Conservation (phyloP, 1,140 invertebrate genomes). For the Leucophenga varia region DNA sequence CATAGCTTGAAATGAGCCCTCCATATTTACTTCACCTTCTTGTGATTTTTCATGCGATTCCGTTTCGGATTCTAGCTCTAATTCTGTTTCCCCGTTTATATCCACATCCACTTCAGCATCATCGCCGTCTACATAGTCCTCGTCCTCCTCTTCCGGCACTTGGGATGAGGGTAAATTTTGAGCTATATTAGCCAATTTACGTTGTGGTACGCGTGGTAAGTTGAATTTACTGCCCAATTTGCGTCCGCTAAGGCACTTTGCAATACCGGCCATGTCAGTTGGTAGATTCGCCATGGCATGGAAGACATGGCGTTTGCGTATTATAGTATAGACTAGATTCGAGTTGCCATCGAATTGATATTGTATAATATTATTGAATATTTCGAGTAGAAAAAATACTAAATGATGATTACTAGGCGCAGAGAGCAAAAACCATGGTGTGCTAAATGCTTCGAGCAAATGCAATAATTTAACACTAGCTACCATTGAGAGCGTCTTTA, state of each 20-base stretch:
- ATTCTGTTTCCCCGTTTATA: constrained; percentile 20
- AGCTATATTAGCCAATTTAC: constrained; percentile 14
- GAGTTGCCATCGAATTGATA: constrained; percentile 99
- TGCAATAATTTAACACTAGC: constrained; percentile 96
- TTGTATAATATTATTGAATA: constrained; percentile 99
- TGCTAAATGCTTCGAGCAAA: constrained; percentile 96
- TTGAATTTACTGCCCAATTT: constrained; percentile 58
- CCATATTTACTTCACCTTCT: constrained; percentile 69
- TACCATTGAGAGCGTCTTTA: constrained; percentile 99
- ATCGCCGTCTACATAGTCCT: constrained; percentile 23
- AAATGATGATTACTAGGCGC: constrained; percentile 96
- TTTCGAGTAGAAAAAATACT: constrained; percentile 97
- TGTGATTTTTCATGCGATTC: constrained; percentile 42
- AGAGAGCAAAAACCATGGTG: constrained; percentile 98
- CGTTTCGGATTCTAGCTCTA: constrained; percentile 37
- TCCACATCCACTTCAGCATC: not conserved
- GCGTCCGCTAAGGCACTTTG: constrained; percentile 76
- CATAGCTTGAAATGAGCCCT: constrained; percentile 77
- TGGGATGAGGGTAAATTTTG: constrained; percentile 37
- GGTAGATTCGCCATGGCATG: constrained; percentile 95
- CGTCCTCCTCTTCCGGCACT: constrained; percentile 33
- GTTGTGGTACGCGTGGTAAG: constrained; percentile 39
- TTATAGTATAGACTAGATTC: constrained; percentile 98
- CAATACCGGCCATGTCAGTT: constrained; percentile 86
- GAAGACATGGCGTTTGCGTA: constrained; percentile 96